phyloP scores from a whole-genome alignment of 2,113 vertebrate species.

The Gallinago media region DNA sequence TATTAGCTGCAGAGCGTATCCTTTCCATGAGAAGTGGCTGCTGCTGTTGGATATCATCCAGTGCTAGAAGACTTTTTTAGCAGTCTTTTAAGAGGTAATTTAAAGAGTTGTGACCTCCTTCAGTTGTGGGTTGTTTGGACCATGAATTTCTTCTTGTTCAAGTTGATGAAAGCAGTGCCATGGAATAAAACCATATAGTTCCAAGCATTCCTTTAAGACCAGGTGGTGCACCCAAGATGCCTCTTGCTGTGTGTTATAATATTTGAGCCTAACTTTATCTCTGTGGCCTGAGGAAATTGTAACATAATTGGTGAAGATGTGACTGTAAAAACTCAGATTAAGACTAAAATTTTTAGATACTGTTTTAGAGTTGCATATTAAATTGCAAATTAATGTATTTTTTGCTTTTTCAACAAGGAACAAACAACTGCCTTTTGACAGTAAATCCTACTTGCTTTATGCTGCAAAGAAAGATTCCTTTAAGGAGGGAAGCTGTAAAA shows the following conservation, averaged over 20 bases:
- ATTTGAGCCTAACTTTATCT: not conserved
- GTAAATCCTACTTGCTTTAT: not conserved
- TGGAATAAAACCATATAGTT: not conserved
- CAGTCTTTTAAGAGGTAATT: not conserved
- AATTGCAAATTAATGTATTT: not conserved
- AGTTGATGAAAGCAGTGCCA: not conserved
- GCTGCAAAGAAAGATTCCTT: not conserved
- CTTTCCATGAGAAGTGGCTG: not conserved
- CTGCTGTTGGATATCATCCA: not conserved
- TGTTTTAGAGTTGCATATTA: not conserved
- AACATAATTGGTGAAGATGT: not conserved
- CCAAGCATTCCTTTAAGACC: not conserved
- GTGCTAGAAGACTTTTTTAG: not conserved
- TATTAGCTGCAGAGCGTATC: not conserved
- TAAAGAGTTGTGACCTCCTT: not conserved
- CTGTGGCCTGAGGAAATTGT: not conserved
- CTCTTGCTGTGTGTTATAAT: not conserved
- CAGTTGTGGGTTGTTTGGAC: not conserved
- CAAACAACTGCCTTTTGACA: not conserved
- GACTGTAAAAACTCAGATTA: not conserved
- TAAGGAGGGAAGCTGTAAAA: not conserved
- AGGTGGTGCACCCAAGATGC: not conserved
- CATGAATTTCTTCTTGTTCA: not conserved
- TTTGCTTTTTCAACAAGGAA: not conserved
- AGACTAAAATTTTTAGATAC: not conserved